Evolutionary conservation across 2,113 vertebrate species (phyloP).

Genomic region (Thermophis baileyi): DNA sequence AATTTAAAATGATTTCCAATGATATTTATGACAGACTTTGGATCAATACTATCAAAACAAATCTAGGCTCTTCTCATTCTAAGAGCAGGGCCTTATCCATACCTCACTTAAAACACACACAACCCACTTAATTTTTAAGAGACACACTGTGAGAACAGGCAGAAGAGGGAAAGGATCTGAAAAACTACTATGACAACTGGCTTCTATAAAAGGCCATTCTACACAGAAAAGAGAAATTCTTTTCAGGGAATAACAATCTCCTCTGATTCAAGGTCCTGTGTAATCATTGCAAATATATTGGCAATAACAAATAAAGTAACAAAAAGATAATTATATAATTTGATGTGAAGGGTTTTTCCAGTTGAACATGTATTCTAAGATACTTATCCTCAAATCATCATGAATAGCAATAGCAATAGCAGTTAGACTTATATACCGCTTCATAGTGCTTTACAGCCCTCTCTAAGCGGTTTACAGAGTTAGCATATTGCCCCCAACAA

Average conservation of each 20-base stretch:
- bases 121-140: background rate
- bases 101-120: background rate
- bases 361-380: background rate
- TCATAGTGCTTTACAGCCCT: no score
- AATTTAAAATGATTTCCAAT: background rate
- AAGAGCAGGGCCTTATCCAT: background rate
- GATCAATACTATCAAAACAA: background rate
- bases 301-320: background rate
- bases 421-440: no score
- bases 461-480: no score
- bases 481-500: no score
- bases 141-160: background rate
- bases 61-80: background rate
- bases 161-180: background rate
- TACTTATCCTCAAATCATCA: background rate
- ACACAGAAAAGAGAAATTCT: background rate
- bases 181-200: background rate
- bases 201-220: background rate
- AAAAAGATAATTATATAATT: background rate
- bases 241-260: background rate
- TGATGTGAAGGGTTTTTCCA: background rate
- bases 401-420: no score
- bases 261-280: background rate
- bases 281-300: background rate
- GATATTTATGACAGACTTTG: background rate